Percentiles rank a stretch among this genome's conserved stretches.
These are phyloP conservation scores for Chaetorhynchus papuensis DNA, from an alignment of 2,113 vertebrate genomes.

Conservation along the genomic window DNA sequence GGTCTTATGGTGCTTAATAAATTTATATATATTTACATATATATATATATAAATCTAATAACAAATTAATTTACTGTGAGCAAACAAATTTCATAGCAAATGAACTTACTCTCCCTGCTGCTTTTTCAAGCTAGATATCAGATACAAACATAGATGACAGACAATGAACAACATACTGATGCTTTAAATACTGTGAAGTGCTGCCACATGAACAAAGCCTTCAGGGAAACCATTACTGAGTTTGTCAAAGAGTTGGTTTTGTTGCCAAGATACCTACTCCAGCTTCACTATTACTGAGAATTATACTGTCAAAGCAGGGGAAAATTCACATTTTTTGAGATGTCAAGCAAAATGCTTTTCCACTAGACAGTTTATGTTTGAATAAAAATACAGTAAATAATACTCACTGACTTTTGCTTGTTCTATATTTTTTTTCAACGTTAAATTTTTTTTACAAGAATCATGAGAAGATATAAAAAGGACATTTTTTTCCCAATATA, in stretches of 20 bases:
- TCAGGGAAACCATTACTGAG: not conserved
- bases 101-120: not conserved
- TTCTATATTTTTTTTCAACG: not conserved
- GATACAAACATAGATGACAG: not conserved
- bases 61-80: not conserved
- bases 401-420: not conserved
- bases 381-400: not conserved
- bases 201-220: not conserved
- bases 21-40: not conserved
- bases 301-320: conserved; percentile 23
- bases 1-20: not conserved
- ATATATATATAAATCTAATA: not conserved
- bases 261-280: conserved; percentile 24
- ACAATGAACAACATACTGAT: not conserved
- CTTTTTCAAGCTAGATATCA: not conserved
- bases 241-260: conserved; percentile 9
- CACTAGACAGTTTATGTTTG: not conserved
- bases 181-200: not conserved
- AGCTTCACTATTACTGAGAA: not conserved
- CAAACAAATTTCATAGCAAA: not conserved
- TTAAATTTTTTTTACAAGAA: not conserved
- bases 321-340: not conserved
- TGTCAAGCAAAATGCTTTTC: not conserved
- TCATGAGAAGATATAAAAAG: not conserved
- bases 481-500: too few relatives aligned